phyloP scores from a whole-genome alignment of 2,888 invertebrate genomes.

The Erebia aethiops region DNA sequence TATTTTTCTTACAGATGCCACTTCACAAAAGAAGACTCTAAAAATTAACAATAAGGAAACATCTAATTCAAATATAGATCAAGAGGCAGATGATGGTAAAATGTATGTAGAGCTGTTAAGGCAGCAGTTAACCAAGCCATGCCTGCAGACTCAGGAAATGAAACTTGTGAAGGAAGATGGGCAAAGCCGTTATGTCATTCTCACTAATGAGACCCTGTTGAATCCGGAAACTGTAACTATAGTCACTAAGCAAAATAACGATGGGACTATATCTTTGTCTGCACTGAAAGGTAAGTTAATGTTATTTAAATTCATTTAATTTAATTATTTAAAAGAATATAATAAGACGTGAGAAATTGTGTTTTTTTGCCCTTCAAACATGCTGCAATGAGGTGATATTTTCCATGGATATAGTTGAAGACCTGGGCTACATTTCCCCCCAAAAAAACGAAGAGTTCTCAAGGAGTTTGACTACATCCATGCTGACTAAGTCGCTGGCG shows the following conservation, averaged over 20 bases:
- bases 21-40: constrained; percentile 11
- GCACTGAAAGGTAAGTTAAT: constrained; percentile 58
- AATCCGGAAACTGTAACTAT: constrained; percentile 49
- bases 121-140: constrained; percentile 55
- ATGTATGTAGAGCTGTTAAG: constrained; percentile 64
- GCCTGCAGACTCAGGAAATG: constrained; percentile 57
- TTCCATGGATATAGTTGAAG: too few relatives aligned
- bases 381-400: too few relatives aligned
- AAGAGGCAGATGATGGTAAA: constrained; percentile 49
- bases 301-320: background rate
- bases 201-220: constrained; percentile 52
- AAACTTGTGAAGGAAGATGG: constrained; percentile 62
- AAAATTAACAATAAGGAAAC: constrained; percentile 16
- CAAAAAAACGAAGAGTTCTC: too few relatives aligned
- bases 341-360: too few relatives aligned
- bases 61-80: constrained; percentile 23
- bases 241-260: constrained; percentile 70
- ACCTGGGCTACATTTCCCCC: too few relatives aligned
- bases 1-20: constrained; percentile 1
- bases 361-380: too few relatives aligned
- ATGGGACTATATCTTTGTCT: constrained; percentile 73
- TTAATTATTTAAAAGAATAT: too few relatives aligned
- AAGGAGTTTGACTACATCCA: too few relatives aligned
- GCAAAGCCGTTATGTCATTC: constrained; percentile 61
- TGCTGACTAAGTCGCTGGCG: too few relatives aligned